A percentile compares a stretch with the other conserved stretches of the same genome.
Evolutionary conservation across 2,888 invertebrate genomes (phyloP).

Genomic region (Noctua pronuba): DNA sequence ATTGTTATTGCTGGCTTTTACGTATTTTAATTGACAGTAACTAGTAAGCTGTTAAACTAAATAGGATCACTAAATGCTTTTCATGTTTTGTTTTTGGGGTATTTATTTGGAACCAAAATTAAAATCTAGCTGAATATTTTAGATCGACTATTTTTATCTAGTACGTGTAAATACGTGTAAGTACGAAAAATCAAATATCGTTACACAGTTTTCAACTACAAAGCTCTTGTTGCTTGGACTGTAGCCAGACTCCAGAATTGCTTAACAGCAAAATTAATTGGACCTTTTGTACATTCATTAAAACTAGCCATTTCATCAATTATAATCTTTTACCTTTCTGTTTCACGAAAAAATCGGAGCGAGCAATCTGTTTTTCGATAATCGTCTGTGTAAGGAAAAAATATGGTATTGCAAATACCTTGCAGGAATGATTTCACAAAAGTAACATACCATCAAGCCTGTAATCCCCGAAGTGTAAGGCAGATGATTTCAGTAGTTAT

Average conservation of each 20-base stretch:
- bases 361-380: constrained; percentile 7
- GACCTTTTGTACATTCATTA: constrained; percentile 44
- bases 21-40: constrained; percentile 34
- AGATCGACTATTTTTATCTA: background rate
- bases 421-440: background rate
- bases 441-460: background rate
- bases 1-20: constrained; percentile 44
- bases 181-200: too few species aligned
- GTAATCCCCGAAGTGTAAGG: background rate
- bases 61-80: constrained; percentile 9
- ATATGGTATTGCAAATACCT: too few species aligned
- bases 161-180: too few species aligned
- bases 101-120: background rate
- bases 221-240: constrained; percentile 36
- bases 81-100: background rate
- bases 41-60: constrained; percentile 17
- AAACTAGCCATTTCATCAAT: constrained; percentile 47
- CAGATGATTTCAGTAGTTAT: too few species aligned
- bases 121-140: background rate
- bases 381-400: background rate
- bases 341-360: constrained; percentile 6
- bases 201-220: background rate
- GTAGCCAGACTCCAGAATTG: constrained; percentile 31
- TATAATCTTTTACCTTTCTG: constrained; percentile 5
- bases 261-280: constrained; percentile 48